phyloP scores from a whole-genome alignment of 2,888 invertebrate genomes.

The Caenorhabditis afra region DNA sequence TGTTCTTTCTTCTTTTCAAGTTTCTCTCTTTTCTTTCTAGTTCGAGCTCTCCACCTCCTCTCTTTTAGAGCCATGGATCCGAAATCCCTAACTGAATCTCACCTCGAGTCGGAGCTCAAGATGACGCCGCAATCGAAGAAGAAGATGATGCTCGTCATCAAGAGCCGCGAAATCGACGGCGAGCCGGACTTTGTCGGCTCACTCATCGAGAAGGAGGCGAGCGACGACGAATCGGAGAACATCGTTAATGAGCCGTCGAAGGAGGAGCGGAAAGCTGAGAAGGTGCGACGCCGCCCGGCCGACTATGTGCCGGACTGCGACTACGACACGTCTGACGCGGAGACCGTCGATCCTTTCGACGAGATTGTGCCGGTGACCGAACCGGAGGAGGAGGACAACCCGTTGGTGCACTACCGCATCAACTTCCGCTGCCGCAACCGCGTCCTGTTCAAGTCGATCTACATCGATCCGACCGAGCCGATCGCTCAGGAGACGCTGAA shows the following conservation, averaged over 20 bases:
- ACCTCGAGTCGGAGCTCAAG: neutral
- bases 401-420: constrained; percentile 17
- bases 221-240: too few relatives aligned
- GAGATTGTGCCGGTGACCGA: too few relatives aligned
- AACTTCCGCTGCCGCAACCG: constrained; percentile 30
- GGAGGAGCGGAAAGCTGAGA: neutral
- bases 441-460: constrained; percentile 2
- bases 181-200: too few relatives aligned
- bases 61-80: neutral
- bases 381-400: neutral
- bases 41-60: neutral
- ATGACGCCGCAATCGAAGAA: neutral
- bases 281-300: too few relatives aligned
- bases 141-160: neutral
- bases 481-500: neutral
- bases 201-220: too few relatives aligned
- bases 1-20: neutral
- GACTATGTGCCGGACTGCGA: neutral
- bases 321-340: neutral
- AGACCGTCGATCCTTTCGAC: neutral
- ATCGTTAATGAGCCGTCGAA: neutral
- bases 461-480: constrained; percentile 1
- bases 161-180: too few relatives aligned
- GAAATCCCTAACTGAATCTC: neutral
- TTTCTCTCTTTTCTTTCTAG: too few relatives aligned